Percentiles rank a stretch among this genome's conserved stretches.
phyloP scores from a whole-genome alignment of 2,797 vertebrate species.

The Sciurus carolinensis region DNA sequence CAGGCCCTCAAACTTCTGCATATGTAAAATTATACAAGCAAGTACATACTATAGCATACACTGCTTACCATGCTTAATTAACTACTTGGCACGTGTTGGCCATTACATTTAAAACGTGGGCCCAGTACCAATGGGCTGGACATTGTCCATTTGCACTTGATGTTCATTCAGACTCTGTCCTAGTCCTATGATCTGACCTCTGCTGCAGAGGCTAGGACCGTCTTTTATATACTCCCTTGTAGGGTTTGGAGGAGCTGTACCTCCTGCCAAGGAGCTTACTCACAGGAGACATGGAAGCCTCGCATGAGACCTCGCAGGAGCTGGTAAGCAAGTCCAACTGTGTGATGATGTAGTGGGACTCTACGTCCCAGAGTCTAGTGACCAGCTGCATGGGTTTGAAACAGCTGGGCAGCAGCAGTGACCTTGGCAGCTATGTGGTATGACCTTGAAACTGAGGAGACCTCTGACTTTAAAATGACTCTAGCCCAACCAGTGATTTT shows the following conservation, averaged over 20 bases:
- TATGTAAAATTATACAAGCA: background rate
- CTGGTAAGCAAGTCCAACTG: background rate
- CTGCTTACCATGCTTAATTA: background rate
- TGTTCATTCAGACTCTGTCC: background rate
- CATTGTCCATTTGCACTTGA: background rate
- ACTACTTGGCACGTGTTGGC: background rate
- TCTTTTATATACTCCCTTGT: background rate
- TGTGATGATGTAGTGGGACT: background rate
- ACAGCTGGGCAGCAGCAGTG: background rate
- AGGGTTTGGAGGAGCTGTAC: background rate
- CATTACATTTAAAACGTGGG: background rate
- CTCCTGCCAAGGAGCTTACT: background rate
- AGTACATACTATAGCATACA: background rate
- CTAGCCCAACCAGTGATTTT: background rate
- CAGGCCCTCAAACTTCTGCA: slow-evolving; percentile 1
- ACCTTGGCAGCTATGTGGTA: background rate
- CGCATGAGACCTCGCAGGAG: background rate
- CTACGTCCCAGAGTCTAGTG: too few species aligned
- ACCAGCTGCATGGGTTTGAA: background rate
- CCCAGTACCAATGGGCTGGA: background rate
- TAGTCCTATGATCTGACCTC: background rate
- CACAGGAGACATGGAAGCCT: background rate
- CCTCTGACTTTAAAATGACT: background rate
- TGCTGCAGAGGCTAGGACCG: background rate
- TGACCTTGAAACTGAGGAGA: background rate